Percentiles rank a stretch among this genome's conserved stretches.
phyloP scores from a whole-genome alignment of 2,888 invertebrate species.

The Trissolcus japonicus region DNA sequence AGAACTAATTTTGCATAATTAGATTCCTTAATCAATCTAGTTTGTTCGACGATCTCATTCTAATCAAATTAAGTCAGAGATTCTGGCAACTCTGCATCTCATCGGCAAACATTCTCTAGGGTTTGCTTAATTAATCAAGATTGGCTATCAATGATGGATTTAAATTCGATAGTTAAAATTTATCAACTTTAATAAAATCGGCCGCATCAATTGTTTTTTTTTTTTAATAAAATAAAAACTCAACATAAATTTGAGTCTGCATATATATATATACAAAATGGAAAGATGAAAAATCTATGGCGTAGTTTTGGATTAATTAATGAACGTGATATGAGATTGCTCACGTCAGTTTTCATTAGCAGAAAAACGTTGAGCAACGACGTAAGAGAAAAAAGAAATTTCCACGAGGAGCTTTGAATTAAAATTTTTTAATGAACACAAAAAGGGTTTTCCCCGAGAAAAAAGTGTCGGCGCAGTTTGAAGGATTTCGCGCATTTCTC shows the following conservation, averaged over 20 bases:
- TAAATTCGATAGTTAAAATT: no score
- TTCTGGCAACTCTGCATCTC: constrained; percentile 1
- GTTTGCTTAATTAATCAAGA: constrained; percentile 5
- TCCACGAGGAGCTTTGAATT: not conserved
- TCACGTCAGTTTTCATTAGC: no score
- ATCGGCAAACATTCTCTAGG: constrained; percentile 7
- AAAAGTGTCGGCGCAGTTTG: constrained; percentile 10
- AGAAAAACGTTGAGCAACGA: no score
- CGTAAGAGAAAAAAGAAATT: not conserved
- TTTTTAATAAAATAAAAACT: no score
- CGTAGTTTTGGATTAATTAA: not conserved
- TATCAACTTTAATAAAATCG: no score
- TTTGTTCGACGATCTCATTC: no score
- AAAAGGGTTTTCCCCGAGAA: constrained; percentile 9
- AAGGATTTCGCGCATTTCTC: constrained; percentile 50
- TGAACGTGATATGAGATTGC: no score
- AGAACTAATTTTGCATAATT: not conserved
- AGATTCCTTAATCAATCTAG: constrained; percentile 4
- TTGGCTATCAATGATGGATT: constrained; percentile 9
- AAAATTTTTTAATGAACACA: constrained; percentile 3
- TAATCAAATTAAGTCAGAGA: not conserved
- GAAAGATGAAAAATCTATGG: no score
- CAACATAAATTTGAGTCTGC: no score
- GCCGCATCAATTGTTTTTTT: no score
- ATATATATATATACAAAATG: no score